Evolutionary conservation across 2,888 invertebrate genomes (phyloP).

Genomic region (Drosophila neotestacea): DNA sequence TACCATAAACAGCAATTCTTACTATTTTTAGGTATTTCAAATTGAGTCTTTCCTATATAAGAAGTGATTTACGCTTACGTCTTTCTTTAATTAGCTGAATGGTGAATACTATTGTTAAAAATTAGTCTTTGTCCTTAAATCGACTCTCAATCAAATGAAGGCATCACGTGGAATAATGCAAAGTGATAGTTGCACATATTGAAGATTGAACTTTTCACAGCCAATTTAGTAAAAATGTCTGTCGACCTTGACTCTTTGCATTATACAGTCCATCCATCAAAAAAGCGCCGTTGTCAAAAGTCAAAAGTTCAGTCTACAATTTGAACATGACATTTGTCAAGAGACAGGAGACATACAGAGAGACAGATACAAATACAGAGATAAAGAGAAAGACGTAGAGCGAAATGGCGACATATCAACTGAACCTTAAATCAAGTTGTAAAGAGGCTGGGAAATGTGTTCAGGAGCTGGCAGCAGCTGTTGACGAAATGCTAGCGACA

Average conservation of each 20-base stretch:
- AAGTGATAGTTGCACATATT: conserved; percentile 16
- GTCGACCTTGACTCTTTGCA: conserved; percentile 49
- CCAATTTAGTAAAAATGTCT: conserved; percentile 19
- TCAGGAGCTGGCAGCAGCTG: conserved; percentile 67
- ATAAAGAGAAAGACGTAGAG: conserved; percentile 25
- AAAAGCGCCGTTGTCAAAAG: conserved; percentile 60
- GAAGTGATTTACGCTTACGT: no score
- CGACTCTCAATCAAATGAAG: conserved; percentile 10
- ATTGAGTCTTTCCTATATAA: no score
- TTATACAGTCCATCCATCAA: conserved; percentile 50
- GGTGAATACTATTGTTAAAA: no score
- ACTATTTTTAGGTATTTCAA: no score
- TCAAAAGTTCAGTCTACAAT: conserved; percentile 74
- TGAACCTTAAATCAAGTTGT: conserved; percentile 81
- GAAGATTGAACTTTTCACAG: conserved; percentile 32
- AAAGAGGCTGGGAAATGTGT: conserved; percentile 69
- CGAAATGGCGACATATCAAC: conserved; percentile 70
- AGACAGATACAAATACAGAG: conserved; percentile 20
- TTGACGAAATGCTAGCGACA: conserved; percentile 74
- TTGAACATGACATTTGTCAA: conserved; percentile 76
- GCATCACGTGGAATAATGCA: conserved; percentile 12
- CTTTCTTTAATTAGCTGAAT: no score
- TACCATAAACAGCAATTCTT: no score
- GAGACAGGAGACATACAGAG: conserved; percentile 32
- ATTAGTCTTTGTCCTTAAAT: not conserved